Evolutionary conservation across 2,888 invertebrate genomes (phyloP).

Genomic region (Notodonta ziczac): DNA sequence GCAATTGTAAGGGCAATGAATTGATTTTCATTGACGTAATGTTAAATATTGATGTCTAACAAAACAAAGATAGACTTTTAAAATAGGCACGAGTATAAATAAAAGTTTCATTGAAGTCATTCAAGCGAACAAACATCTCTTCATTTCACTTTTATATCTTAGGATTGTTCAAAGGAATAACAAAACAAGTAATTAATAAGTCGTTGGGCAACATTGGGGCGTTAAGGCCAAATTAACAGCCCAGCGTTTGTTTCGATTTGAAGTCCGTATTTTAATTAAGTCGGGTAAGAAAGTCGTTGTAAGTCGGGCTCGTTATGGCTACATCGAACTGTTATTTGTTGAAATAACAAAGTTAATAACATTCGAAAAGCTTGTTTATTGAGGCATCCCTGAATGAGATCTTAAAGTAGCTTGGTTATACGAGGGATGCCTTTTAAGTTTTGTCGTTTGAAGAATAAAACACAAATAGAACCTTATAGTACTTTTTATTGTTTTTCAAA

Average conservation of each 20-base stretch:
- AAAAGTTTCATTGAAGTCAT: conserved; percentile 1
- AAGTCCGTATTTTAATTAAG: conserved; percentile 6
- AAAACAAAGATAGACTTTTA: neutral
- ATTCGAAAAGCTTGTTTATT: neutral
- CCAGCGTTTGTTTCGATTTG: conserved; percentile 8
- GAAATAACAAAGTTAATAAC: conserved; percentile 4
- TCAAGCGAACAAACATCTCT: conserved; percentile 2
- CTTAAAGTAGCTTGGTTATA: neutral
- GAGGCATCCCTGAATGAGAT: neutral
- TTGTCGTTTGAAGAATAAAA: too few relatives aligned
- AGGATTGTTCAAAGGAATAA: conserved; percentile 2
- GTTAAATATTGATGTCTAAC: too few relatives aligned
- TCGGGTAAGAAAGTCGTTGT: conserved; percentile 1
- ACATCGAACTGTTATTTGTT: conserved; percentile 4
- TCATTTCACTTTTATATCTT: conserved; percentile 4
- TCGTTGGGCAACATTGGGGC: conserved; percentile 12
- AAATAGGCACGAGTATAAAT: neutral
- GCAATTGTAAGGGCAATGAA: too few relatives aligned
- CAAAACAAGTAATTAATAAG: conserved; percentile 14
- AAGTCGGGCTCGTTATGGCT: neutral
- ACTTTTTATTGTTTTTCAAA: too few relatives aligned
- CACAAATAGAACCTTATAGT: too few relatives aligned
- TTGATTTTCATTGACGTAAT: too few relatives aligned
- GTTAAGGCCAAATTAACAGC: conserved; percentile 15
- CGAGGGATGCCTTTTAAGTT: too few relatives aligned